phyloP scores from a whole-genome alignment of 2,888 invertebrate genomes.

The Sphinx pinastri region DNA sequence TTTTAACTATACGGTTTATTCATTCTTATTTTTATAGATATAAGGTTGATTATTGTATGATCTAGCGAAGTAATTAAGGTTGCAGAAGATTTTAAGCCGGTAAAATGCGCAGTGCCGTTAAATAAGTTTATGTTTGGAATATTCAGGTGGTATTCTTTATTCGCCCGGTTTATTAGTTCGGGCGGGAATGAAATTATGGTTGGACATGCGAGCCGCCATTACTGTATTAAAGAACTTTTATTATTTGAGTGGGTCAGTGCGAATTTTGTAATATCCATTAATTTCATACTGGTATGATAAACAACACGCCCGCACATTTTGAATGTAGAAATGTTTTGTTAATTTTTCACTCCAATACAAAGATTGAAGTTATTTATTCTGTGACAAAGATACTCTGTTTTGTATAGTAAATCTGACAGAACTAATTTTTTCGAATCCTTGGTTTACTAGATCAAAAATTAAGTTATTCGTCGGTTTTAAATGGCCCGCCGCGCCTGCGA shows the following conservation, averaged over 20 bases:
- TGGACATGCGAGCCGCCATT: constrained; percentile 27
- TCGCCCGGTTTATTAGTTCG: constrained; percentile 38
- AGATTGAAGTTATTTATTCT: too few relatives aligned
- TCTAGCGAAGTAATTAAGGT: constrained; percentile 20
- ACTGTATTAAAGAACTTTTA: constrained; percentile 29
- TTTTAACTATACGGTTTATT: constrained; percentile 25
- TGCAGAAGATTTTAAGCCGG: constrained; percentile 36
- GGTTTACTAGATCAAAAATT: too few relatives aligned
- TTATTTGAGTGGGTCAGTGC: constrained; percentile 30
- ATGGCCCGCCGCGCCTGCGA: too few relatives aligned
- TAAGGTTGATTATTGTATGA: constrained; percentile 33
- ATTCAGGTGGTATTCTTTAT: constrained; percentile 42
- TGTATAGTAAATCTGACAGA: too few relatives aligned
- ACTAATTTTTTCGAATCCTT: too few relatives aligned
- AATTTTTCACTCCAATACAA: too few relatives aligned
- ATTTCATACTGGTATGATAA: constrained; percentile 4
- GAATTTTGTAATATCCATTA: neutral
- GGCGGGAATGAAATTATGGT: constrained; percentile 26
- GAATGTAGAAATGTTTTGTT: neutral
- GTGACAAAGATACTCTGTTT: too few relatives aligned
- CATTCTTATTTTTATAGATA: neutral
- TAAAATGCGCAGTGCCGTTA: constrained; percentile 55
- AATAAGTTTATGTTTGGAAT: constrained; percentile 36
- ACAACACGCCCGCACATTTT: neutral
- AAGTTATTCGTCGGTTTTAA: too few relatives aligned